Conservation (phyloP, 2,797 vertebrate genomes). For the Microctenopoma stevenorrisi region DNA sequence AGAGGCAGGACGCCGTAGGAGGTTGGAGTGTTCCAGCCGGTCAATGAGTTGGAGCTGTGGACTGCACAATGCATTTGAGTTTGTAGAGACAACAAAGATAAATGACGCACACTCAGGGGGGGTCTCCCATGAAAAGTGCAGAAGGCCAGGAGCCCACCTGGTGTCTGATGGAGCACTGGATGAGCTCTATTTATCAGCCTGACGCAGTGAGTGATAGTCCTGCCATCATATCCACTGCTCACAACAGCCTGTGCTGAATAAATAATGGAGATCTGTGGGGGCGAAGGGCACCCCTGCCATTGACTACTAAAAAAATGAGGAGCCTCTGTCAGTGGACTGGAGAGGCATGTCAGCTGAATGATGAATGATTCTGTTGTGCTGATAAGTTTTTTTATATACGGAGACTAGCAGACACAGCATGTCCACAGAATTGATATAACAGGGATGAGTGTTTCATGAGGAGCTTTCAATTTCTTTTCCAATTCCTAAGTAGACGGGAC, state of each 20-base stretch:
- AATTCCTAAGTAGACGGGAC: background rate
- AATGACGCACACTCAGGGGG: constrained; percentile 30
- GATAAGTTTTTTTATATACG: constrained; percentile 19
- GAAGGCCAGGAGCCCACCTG: constrained; percentile 56
- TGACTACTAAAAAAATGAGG: constrained; percentile 47
- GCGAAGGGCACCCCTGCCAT: constrained; percentile 10
- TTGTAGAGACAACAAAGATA: constrained; percentile 19
- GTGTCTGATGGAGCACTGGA: constrained; percentile 52
- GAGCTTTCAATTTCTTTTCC: constrained; percentile 6
- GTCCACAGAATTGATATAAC: constrained; percentile 12
- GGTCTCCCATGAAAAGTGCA: constrained; percentile 36
- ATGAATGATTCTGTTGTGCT: constrained; percentile 46
- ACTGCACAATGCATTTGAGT: background rate
- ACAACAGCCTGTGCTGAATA: constrained; percentile 60
- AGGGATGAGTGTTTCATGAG: background rate
- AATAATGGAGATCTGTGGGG: constrained; percentile 57
- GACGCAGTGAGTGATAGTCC: constrained; percentile 52
- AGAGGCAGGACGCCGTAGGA: background rate
- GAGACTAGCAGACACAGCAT: constrained; percentile 2
- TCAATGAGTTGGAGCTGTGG: constrained; percentile 7
- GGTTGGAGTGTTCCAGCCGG: background rate
- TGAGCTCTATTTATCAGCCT: constrained; percentile 65
- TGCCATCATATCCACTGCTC: constrained; percentile 46
- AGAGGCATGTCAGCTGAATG: constrained; percentile 24
- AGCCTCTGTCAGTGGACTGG: constrained; percentile 35